These are phyloP conservation scores for Hycleus phaleratus DNA, from an alignment of 1,140 invertebrate genomes.

Conservation along the genomic window DNA sequence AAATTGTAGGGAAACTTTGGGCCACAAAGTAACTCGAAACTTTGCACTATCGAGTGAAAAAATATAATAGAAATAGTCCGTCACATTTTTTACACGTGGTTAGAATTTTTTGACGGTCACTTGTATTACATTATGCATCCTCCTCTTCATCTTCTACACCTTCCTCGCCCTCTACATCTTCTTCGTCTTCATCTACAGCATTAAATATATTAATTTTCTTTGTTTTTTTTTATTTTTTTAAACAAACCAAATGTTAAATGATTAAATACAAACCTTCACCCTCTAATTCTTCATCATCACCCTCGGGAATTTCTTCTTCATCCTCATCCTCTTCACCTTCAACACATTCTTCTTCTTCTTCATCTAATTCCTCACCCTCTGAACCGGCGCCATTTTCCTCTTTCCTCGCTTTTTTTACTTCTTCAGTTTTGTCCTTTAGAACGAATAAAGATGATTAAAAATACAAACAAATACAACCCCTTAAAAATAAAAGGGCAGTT, in stretches of 20 bases:
- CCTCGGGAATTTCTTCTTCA: slow-evolving; percentile 58
- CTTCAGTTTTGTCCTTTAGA: slow-evolving; percentile 60
- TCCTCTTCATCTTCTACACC: slow-evolving; percentile 36
- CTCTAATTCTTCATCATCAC: slow-evolving; percentile 61
- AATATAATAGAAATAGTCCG: slow-evolving; percentile 24
- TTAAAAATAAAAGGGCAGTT: no score
- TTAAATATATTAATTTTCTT: background rate
- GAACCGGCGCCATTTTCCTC: slow-evolving; percentile 59
- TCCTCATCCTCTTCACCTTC: slow-evolving; percentile 59
- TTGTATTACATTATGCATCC: slow-evolving; percentile 38
- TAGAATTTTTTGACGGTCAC: slow-evolving; percentile 12
- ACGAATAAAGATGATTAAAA: slow-evolving; percentile 7
- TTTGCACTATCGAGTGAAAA: slow-evolving; percentile 25
- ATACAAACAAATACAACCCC: background rate
- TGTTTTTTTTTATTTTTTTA: background rate
- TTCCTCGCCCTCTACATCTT: slow-evolving; percentile 38
- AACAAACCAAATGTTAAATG: background rate
- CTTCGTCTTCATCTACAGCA: slow-evolving; percentile 36
- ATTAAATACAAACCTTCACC: slow-evolving; percentile 44
- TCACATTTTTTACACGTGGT: slow-evolving; percentile 30
- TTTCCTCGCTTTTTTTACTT: slow-evolving; percentile 69
- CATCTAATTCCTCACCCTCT: slow-evolving; percentile 45
- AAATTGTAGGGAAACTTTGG: background rate
- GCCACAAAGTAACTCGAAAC: slow-evolving; percentile 36
- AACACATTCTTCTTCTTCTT: slow-evolving; percentile 49